These are phyloP conservation scores for Callionymus lyra DNA, from an alignment of 2,113 vertebrate species.

Conservation along the genomic window DNA sequence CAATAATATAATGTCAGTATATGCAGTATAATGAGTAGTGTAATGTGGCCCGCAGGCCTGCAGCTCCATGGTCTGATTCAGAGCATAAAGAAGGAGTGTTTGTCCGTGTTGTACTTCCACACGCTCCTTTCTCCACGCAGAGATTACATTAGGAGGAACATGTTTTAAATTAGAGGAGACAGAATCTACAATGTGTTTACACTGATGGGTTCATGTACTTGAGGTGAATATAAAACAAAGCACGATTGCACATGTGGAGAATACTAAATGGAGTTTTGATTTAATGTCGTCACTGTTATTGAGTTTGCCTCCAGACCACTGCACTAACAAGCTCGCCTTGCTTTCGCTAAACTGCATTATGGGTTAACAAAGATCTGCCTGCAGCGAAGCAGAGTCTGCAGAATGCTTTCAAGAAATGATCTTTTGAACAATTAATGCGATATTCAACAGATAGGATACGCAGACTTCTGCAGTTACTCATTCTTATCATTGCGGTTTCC, in stretches of 20 bases:
- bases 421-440: too few species aligned
- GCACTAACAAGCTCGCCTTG: not conserved
- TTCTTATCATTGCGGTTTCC: too few species aligned
- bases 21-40: too few species aligned
- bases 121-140: constrained; percentile 4
- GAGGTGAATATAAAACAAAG: constrained; percentile 21
- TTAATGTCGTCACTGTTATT: constrained; percentile 1
- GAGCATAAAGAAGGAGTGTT: constrained; percentile 31
- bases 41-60: constrained; percentile 25
- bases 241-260: constrained; percentile 5
- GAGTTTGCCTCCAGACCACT: not conserved
- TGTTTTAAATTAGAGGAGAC: constrained; percentile 16
- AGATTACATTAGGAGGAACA: constrained; percentile 11
- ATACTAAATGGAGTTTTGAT: constrained; percentile 7
- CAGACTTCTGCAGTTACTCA: too few species aligned
- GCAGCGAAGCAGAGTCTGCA: too few species aligned
- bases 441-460: too few species aligned
- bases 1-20: too few species aligned
- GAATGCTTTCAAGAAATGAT: too few species aligned
- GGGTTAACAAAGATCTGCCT: too few species aligned
- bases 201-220: constrained; percentile 9
- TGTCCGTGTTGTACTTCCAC: constrained; percentile 13
- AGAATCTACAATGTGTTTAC: constrained; percentile 27
- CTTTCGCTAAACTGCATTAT: too few species aligned
- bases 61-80: constrained; percentile 32